Conservation (phyloP, 2,797 vertebrate species). For the Melanotaenia trifasciata region DNA sequence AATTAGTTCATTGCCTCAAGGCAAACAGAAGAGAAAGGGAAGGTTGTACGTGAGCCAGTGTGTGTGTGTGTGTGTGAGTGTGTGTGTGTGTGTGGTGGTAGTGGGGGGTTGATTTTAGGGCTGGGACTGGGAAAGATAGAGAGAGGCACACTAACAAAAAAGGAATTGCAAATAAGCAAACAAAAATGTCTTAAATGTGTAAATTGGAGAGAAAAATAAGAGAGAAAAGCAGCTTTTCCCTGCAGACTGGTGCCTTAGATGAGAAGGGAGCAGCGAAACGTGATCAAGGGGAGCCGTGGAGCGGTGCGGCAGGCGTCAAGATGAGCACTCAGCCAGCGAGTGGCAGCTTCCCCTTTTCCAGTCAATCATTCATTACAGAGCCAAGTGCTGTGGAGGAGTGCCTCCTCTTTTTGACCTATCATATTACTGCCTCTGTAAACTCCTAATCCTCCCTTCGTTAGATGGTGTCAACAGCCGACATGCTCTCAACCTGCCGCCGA, state of each 20-base stretch:
- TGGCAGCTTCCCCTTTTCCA: conserved; percentile 91
- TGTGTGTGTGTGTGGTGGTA: conserved; percentile 26
- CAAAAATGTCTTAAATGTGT: conserved; percentile 99
- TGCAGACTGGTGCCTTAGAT: conserved; percentile 91
- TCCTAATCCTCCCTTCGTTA: conserved; percentile 96
- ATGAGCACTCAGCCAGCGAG: conserved; percentile 86
- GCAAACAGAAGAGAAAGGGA: conserved; percentile 89
- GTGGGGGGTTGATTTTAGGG: conserved; percentile 42
- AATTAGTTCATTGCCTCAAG: conserved; percentile 97
- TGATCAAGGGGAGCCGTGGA: conserved; percentile 94
- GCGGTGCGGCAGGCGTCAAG: conserved; percentile 92
- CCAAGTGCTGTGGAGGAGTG: conserved; percentile 91
- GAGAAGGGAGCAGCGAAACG: conserved; percentile 93
- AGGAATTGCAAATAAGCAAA: conserved; percentile 97
- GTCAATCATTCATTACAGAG: conserved; percentile 97
- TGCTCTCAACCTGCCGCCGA: conserved; percentile 61
- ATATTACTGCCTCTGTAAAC: conserved; percentile 98
- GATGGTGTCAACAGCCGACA: conserved; percentile 91
- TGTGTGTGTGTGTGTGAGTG: conserved; percentile 45
- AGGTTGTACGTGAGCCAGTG: conserved; percentile 69
- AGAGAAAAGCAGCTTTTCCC: conserved; percentile 94
- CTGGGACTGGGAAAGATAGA: conserved; percentile 68
- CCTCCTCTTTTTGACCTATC: conserved; percentile 95
- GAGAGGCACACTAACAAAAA: conserved; percentile 89
- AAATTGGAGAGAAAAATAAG: conserved; percentile 97